A percentile compares a stretch with the other conserved stretches of the same genome.
Evolutionary conservation across 2,797 vertebrate species (phyloP).

Genomic region (Scyliorhinus canicula): DNA sequence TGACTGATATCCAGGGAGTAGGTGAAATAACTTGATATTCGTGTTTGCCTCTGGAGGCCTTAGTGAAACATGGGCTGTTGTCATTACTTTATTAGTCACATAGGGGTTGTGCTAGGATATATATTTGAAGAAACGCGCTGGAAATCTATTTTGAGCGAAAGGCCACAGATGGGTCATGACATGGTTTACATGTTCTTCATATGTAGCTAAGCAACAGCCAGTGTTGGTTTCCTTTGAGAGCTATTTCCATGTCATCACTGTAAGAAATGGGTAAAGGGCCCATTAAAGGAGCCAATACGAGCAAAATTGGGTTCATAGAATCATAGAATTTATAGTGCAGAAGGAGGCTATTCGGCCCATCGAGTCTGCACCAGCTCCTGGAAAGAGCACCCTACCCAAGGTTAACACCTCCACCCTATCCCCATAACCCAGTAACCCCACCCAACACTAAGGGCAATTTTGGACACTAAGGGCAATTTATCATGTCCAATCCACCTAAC

Average conservation of each 20-base stretch:
- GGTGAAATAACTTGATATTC: not conserved
- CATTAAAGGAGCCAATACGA: not conserved
- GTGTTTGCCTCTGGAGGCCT: not conserved
- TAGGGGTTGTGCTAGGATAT: not conserved
- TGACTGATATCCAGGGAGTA: not conserved
- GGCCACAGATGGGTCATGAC: not conserved
- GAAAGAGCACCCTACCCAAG: too few species aligned
- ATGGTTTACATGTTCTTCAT: not conserved
- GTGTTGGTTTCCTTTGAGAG: conserved; percentile 2
- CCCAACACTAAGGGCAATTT: too few species aligned
- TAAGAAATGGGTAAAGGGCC: not conserved
- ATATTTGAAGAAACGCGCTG: not conserved
- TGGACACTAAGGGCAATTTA: too few species aligned
- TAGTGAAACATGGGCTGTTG: not conserved
- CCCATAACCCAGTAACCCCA: too few species aligned
- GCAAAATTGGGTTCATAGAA: too few species aligned
- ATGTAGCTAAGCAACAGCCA: not conserved
- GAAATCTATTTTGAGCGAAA: not conserved
- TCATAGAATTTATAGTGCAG: too few species aligned
- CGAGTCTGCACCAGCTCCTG: too few species aligned
- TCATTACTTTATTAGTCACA: conserved; percentile 26
- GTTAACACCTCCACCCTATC: too few species aligned
- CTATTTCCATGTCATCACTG: conserved; percentile 16
- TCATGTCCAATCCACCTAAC: too few species aligned
- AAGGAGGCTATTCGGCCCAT: too few species aligned